A percentile compares a stretch with the other conserved stretches of the same genome.
These are phyloP conservation scores for Pelodiscus sinensis DNA, from an alignment of 2,113 vertebrate species.

Conservation along the genomic window DNA sequence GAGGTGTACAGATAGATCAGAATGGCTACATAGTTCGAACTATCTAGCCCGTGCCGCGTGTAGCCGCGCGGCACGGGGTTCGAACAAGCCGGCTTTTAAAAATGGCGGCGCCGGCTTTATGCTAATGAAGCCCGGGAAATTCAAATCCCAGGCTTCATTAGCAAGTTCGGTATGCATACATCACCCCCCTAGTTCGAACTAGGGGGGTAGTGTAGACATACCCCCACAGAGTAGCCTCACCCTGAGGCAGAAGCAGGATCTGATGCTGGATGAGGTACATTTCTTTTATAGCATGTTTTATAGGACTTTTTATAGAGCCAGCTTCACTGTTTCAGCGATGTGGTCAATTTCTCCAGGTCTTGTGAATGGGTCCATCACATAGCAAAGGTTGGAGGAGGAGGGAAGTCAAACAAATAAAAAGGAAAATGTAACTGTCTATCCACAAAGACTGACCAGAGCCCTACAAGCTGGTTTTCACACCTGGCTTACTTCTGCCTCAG, in stretches of 20 bases:
- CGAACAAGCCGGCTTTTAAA: too few species aligned
- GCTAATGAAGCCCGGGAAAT: too few species aligned
- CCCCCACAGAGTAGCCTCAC: too few species aligned
- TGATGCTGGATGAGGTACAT: not conserved
- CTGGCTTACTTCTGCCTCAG: not conserved
- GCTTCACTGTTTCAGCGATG: not conserved
- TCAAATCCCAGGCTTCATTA: too few species aligned
- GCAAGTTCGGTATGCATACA: too few species aligned
- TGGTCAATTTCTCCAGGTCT: not conserved
- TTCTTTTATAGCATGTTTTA: not conserved
- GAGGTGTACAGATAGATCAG: too few species aligned
- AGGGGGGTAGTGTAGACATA: too few species aligned
- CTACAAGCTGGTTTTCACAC: not conserved
- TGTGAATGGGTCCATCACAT: not conserved
- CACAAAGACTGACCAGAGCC: not conserved
- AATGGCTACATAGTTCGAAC: too few species aligned
- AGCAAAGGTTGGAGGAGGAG: not conserved
- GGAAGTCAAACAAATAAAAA: not conserved
- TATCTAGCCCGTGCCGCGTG: too few species aligned
- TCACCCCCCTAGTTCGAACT: too few species aligned
- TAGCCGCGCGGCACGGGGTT: too few species aligned
- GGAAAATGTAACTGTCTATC: not conserved
- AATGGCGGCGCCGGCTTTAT: too few species aligned
- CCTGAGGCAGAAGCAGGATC: not conserved
- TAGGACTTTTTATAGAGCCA: not conserved